These are phyloP conservation scores for Drosophila nr. medialis DNA, from an alignment of 2,888 invertebrate species.

Conservation along the genomic window DNA sequence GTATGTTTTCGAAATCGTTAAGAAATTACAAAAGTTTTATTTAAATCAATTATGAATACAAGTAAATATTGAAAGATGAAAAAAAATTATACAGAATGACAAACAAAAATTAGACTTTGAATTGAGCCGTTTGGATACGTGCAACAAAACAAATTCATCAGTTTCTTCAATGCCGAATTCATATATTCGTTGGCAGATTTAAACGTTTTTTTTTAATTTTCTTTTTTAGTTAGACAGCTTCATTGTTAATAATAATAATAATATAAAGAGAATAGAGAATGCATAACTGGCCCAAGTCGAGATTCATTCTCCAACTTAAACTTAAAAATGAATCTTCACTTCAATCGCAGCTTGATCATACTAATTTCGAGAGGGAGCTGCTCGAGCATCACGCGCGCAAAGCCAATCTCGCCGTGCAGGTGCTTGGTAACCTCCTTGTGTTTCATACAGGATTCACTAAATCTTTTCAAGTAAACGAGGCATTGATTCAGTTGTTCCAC, in stretches of 20 bases:
- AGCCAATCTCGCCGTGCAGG: constrained; percentile 89
- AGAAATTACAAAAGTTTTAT: too few species aligned
- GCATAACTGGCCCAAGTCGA: background rate
- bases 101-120: too few species aligned
- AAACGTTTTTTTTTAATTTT: too few species aligned
- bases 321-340: constrained; percentile 9
- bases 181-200: too few species aligned
- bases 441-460: constrained; percentile 90
- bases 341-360: constrained; percentile 48
- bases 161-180: too few species aligned
- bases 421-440: constrained; percentile 88
- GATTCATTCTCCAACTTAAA: background rate
- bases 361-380: constrained; percentile 91
- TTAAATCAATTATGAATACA: too few species aligned
- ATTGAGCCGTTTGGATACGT: too few species aligned
- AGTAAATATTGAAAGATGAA: too few species aligned
- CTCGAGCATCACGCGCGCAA: constrained; percentile 93
- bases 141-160: too few species aligned
- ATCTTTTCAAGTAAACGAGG: constrained; percentile 88
- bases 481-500: constrained; percentile 89
- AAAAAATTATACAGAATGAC: too few species aligned
- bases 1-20: too few species aligned
- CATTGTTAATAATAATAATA: constrained; percentile 5
- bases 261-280: constrained; percentile 31
- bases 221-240: too few species aligned